These are phyloP conservation scores for Vimba vimba DNA, from an alignment of 2,113 vertebrate species.

Conservation along the genomic window DNA sequence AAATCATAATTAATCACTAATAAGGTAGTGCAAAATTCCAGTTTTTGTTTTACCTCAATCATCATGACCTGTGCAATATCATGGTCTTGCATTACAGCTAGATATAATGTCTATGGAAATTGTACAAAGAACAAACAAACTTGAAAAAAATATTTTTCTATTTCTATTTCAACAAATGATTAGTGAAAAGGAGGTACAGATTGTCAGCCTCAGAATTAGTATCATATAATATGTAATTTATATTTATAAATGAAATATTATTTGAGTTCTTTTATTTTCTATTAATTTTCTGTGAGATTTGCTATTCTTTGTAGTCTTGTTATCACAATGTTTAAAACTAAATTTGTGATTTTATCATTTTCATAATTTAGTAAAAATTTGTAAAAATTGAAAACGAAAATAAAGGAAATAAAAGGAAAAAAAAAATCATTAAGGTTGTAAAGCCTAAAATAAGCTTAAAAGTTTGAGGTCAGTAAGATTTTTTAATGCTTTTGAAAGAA, in stretches of 20 bases:
- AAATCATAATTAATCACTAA: not conserved
- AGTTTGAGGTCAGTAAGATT: not conserved
- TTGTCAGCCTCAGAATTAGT: not conserved
- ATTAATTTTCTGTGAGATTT: no score
- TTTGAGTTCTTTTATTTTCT: no score
- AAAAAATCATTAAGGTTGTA: not conserved
- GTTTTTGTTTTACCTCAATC: no score
- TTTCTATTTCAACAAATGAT: constrained; percentile 1
- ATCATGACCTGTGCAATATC: not conserved
- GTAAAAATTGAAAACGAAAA: no score
- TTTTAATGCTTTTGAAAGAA: not conserved
- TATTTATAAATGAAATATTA: not conserved
- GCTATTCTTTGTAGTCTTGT: not conserved
- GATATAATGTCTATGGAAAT: not conserved
- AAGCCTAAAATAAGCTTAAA: not conserved
- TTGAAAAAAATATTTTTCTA: not conserved
- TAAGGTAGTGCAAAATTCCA: not conserved
- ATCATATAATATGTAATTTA: not conserved
- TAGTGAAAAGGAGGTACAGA: not conserved
- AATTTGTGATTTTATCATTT: not conserved
- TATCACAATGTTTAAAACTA: not conserved
- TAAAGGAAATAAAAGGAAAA: not conserved
- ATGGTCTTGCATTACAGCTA: not conserved
- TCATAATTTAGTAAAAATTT: not conserved
- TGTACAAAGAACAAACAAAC: not conserved